Evolutionary conservation across 2,113 vertebrate genomes (phyloP).

Genomic region (Halcyon malimbica): DNA sequence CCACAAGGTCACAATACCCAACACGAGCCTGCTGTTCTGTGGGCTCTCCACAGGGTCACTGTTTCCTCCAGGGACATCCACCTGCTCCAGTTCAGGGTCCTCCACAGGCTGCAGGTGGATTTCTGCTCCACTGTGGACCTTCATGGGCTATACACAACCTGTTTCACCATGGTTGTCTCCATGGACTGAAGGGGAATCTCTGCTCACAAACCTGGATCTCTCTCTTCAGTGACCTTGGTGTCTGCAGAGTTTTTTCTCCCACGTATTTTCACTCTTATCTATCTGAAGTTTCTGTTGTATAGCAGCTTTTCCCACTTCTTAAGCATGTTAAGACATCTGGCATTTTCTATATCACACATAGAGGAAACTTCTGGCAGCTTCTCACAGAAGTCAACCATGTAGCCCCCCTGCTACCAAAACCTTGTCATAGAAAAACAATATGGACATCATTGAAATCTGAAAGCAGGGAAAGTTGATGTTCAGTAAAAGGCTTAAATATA

Average conservation of each 20-base stretch:
- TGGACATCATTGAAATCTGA: neutral
- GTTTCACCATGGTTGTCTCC: neutral
- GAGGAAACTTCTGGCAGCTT: neutral
- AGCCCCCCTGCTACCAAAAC: neutral
- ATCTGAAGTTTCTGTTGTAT: neutral
- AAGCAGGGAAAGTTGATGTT: neutral
- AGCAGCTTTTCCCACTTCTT: neutral
- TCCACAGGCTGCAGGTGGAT: accelerated
- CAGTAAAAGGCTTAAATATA: neutral
- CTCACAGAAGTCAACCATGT: neutral
- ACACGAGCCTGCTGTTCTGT: accelerated
- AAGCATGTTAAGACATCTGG: neutral
- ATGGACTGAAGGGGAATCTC: neutral
- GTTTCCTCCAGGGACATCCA: neutral
- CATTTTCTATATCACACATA: accelerated
- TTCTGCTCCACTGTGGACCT: accelerated
- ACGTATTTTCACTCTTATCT: neutral
- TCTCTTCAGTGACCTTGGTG: neutral
- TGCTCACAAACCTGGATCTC: accelerated
- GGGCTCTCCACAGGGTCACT: accelerated
- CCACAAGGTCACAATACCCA: too few relatives aligned
- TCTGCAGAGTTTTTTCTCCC: neutral
- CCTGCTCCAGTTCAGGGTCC: accelerated
- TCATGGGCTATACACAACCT: too few relatives aligned
- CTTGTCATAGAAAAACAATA: accelerated